phyloP scores from a whole-genome alignment of 2,797 vertebrate genomes.

The Spea hammondii region DNA sequence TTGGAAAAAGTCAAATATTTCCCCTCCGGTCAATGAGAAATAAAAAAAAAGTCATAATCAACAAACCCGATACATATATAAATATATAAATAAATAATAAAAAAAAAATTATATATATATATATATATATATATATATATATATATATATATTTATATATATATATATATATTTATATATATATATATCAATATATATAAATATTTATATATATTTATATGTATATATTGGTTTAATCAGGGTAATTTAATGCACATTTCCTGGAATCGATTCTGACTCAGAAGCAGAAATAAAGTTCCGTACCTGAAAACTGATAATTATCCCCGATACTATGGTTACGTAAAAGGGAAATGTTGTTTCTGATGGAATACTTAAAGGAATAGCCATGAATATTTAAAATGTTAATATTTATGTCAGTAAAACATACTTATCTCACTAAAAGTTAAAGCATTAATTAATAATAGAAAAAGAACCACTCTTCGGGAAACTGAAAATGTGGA shows the following conservation, averaged over 20 bases:
- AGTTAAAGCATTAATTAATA: too few relatives aligned
- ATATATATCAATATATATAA: neutral
- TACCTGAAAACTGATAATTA: neutral
- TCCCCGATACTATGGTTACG: neutral
- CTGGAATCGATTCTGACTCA: neutral
- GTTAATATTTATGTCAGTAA: too few relatives aligned
- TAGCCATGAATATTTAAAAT: too few relatives aligned
- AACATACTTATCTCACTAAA: too few relatives aligned
- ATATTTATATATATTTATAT: neutral
- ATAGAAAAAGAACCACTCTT: too few relatives aligned
- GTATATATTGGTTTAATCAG: slow-evolving; percentile 3
- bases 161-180: too few relatives aligned
- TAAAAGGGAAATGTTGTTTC: neutral
- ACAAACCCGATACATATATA: neutral
- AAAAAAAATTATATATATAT: neutral
- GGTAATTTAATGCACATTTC: neutral
- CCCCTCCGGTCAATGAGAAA: slow-evolving; percentile 16
- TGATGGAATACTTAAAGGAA: too few relatives aligned
- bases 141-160: too few relatives aligned
- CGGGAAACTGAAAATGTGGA: too few relatives aligned
- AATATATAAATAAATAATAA: neutral
- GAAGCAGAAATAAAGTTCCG: neutral
- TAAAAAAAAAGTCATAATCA: neutral
- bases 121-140: too few relatives aligned
- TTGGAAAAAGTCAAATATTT: neutral